Evolutionary conservation across 2,888 invertebrate species (phyloP).

Genomic region (Pyrrhia umbra): DNA sequence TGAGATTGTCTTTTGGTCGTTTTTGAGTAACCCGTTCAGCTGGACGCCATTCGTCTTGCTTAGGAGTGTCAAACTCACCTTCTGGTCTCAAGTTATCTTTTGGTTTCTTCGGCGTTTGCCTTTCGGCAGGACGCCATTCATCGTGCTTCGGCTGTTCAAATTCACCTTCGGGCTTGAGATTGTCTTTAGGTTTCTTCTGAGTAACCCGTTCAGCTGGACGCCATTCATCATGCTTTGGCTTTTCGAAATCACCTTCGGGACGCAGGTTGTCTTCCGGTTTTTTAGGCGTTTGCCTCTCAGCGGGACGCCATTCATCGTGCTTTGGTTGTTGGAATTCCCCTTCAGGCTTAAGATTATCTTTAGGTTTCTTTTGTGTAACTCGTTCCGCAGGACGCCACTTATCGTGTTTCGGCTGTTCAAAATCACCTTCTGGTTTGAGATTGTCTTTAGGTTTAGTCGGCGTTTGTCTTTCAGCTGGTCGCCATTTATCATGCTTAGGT

Average conservation of each 20-base stretch:
- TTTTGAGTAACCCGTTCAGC: slow-evolving; percentile 34
- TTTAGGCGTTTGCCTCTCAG: slow-evolving; percentile 28
- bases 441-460: slow-evolving; percentile 81
- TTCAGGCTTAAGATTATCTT: slow-evolving; percentile 50
- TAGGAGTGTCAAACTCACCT: slow-evolving; percentile 87
- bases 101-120: slow-evolving; percentile 28
- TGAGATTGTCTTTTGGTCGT: slow-evolving; percentile 82
- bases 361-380: slow-evolving; percentile 20
- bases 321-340: slow-evolving; percentile 52
- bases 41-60: slow-evolving; percentile 74
- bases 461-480: slow-evolving; percentile 75
- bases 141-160: slow-evolving; percentile 34
- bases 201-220: slow-evolving; percentile 31
- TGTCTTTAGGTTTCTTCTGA: slow-evolving; percentile 41
- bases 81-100: slow-evolving; percentile 88
- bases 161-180: slow-evolving; percentile 37
- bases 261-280: slow-evolving; percentile 46
- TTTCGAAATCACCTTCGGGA: slow-evolving; percentile 45
- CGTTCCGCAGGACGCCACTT: slow-evolving; percentile 55
- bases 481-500: slow-evolving; percentile 76
- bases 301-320: slow-evolving; percentile 51
- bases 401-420: slow-evolving; percentile 73
- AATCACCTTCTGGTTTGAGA: slow-evolving; percentile 90
- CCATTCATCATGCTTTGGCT: slow-evolving; percentile 33
- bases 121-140: slow-evolving; percentile 40